Evolutionary conservation across 35 echinoderm and acorn worm species (phyloP), one percentile per base, ranked within the genome.

Genomic region (Strongylocentrotus purpuratus): DNA sequence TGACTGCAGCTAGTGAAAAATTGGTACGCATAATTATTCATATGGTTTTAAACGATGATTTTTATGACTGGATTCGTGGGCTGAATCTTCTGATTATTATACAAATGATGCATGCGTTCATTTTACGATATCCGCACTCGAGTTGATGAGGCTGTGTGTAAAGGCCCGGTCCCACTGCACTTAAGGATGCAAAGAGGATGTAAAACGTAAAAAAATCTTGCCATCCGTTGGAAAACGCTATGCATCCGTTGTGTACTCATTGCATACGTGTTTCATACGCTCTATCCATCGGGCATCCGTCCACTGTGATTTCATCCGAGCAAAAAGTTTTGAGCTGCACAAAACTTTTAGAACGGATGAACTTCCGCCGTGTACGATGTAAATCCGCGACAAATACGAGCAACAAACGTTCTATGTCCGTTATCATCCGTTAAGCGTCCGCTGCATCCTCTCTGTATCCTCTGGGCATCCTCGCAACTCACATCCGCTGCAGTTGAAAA

Each of bases 121-220:
- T n/a, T n/a, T n/a, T n/a, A n/a, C n/a, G n/a, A n/a, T n/a, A n/a
- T n/a, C n/a, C n/a, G n/a, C n/a, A n/a, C n/a, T n/a, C n/a, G n/a
- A n/a, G n/a, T n/a, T n/a, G n/a, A n/a, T n/a, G n/a, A n/a, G n/a
- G n/a, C n/a, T n/a, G n/a, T n/a, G n/a, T n/a, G n/a, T n/a, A n/a
- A n/a, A n/a, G n/a, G n/a, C n/a, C n/a, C n/a, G n/a, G n/a, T n/a
- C n/a, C n/a, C n/a, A n/a, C n/a, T n/a, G n/a, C n/a, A n/a, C n/a
- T n/a, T n/a, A n/a, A n/a, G n/a, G n/a, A n/a, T n/a, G n/a, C n/a
- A n/a, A n/a, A n/a, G n/a, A n/a, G n/a, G n/a, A n/a, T n/a, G n/a
- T n/a, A n/a, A n/a, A n/a, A n/a, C n/a, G n/a, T n/a, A 88, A 88
- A 88, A 88, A 88, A 88, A 88, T 88, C 86, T 88, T 88, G 86